phyloP scores from a whole-genome alignment of 2,113 vertebrate genomes.

The Tyto alba region DNA sequence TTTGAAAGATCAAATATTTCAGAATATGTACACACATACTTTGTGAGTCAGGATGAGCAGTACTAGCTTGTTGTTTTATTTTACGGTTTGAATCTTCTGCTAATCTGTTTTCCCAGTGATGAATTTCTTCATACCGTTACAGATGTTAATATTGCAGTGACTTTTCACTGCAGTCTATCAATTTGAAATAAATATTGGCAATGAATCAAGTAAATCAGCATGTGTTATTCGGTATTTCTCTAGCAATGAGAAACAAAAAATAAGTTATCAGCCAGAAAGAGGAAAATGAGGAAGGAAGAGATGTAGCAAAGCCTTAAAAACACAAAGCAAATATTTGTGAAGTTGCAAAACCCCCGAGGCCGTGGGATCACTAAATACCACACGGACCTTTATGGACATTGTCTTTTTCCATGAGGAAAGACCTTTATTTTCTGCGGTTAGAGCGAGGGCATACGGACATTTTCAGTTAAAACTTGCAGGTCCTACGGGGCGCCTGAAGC shows the following conservation, averaged over 20 bases:
- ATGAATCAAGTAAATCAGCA: neutral
- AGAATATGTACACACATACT: neutral
- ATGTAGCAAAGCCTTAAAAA: neutral
- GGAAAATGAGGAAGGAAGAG: neutral
- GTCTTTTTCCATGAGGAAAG: neutral
- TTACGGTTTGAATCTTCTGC: neutral
- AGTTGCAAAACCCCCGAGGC: neutral
- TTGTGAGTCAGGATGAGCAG: neutral
- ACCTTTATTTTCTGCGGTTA: neutral
- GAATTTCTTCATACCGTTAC: neutral
- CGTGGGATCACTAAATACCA: neutral
- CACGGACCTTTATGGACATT: neutral
- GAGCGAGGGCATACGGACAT: neutral
- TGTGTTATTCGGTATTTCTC: neutral
- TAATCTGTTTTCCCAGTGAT: neutral
- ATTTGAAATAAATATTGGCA: constrained; percentile 40
- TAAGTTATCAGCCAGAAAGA: neutral
- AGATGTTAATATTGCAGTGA: constrained; percentile 18
- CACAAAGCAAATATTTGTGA: neutral
- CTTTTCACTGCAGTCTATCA: constrained; percentile 14
- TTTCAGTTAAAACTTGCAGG: neutral
- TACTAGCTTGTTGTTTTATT: neutral
- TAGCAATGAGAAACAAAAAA: neutral
- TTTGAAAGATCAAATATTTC: neutral
- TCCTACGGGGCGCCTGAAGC: neutral